phyloP scores from a whole-genome alignment of 2,797 vertebrate genomes.

The Poeciliopsis gracilis region DNA sequence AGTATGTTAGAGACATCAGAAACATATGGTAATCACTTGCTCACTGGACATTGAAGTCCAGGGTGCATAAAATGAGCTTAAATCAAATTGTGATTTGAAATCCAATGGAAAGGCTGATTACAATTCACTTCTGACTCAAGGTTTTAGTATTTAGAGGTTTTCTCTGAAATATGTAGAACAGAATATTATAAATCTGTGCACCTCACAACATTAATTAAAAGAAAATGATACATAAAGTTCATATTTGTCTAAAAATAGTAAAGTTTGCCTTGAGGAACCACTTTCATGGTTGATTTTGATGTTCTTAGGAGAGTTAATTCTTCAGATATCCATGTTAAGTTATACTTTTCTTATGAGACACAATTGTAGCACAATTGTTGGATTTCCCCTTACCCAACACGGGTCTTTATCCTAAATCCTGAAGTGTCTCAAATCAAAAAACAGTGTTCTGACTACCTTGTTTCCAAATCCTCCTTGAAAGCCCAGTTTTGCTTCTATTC shows the following conservation, averaged over 20 bases:
- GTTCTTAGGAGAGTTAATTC: not conserved
- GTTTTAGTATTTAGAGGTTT: not conserved
- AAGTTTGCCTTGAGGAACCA: not conserved
- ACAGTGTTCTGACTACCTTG: conserved; percentile 9
- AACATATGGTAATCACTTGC: no score
- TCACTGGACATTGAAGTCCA: no score
- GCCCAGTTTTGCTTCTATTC: conserved; percentile 34
- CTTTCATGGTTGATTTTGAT: not conserved
- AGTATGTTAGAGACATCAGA: not conserved
- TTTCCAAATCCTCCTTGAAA: conserved; percentile 31
- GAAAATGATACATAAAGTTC: not conserved
- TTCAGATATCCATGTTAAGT: conserved; percentile 5
- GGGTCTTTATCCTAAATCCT: not conserved
- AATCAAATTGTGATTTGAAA: not conserved
- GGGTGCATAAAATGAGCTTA: not conserved
- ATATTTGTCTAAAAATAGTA: not conserved
- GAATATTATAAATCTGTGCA: not conserved
- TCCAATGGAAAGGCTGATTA: not conserved
- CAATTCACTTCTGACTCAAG: not conserved
- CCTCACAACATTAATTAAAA: not conserved
- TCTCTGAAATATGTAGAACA: not conserved
- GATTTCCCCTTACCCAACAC: not conserved
- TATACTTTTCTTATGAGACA: not conserved
- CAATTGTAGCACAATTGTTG: conserved; percentile 1
- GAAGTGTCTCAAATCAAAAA: conserved; percentile 7